Evolutionary conservation across 2,797 vertebrate species (phyloP).

Genomic region (Chaenodraco wilsoni): DNA sequence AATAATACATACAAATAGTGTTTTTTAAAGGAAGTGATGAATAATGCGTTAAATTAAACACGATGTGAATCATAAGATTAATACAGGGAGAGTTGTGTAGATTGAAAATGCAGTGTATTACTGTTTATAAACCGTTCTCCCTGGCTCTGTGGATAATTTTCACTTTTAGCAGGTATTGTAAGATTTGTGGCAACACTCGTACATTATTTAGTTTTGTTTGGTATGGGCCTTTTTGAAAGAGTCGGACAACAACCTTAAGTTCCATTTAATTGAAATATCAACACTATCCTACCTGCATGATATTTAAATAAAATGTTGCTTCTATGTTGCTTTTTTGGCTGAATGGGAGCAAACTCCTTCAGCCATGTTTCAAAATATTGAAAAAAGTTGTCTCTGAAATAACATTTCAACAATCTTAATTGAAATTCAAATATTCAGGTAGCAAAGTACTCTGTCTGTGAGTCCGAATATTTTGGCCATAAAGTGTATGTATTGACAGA

Average conservation of each 20-base stretch:
- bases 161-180: not conserved
- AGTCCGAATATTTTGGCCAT: not conserved
- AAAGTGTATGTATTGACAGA: not conserved
- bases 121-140: not conserved
- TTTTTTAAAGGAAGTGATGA: not conserved
- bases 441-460: not conserved
- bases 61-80: not conserved
- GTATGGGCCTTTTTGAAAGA: not conserved
- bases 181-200: not conserved
- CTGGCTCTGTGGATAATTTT: not conserved
- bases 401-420: not conserved
- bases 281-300: not conserved
- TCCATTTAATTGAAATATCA: not conserved
- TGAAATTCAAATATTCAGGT: not conserved
- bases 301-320: not conserved
- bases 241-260: not conserved
- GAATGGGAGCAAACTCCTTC: constrained; percentile 4
- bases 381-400: constrained; percentile 1
- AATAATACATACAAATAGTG: not conserved
- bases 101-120: not conserved
- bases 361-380: constrained; percentile 1
- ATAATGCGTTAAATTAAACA: constrained; percentile 1
- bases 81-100: not conserved
- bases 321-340: constrained; percentile 9
- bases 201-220: not conserved